Evolutionary conservation across 2,113 vertebrate genomes (phyloP).

Genomic region (Raja brachyura): DNA sequence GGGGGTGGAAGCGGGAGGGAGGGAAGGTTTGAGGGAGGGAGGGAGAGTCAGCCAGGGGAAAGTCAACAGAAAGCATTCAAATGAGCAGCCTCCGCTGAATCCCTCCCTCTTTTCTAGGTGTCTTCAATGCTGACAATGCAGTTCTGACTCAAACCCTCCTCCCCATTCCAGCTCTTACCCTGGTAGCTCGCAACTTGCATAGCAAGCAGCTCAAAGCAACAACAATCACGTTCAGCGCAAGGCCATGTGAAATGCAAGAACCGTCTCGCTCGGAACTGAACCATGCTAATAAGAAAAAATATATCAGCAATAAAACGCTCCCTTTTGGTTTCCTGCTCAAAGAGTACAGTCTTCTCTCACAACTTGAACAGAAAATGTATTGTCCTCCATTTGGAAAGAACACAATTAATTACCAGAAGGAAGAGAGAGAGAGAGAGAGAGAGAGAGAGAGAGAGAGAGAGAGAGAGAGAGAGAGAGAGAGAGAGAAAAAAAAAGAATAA

Average conservation of each 20-base stretch:
- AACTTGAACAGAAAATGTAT: conserved; percentile 20
- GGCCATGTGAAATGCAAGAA: conserved; percentile 44
- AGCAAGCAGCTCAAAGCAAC: conserved; percentile 51
- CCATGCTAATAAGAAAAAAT: conserved; percentile 32
- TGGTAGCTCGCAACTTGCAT: conserved; percentile 41
- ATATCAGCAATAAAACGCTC: conserved; percentile 26
- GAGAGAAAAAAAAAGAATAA: neutral
- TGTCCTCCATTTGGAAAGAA: neutral
- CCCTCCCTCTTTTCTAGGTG: conserved; percentile 55
- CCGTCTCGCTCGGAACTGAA: conserved; percentile 40
- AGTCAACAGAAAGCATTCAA: conserved; percentile 43
- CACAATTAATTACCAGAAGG: neutral
- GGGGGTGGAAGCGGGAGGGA: conserved; percentile 43
- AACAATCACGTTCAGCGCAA: conserved; percentile 58
- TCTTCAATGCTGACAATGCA: conserved; percentile 65
- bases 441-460: no score
- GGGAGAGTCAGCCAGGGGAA: conserved; percentile 55
- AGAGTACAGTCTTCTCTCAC: neutral
- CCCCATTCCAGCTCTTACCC: conserved; percentile 48
- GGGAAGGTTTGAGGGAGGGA: conserved; percentile 45
- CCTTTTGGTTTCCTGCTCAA: neutral
- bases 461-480: no score
- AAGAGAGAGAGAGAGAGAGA: neutral
- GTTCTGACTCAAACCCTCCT: conserved; percentile 54
- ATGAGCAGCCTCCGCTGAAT: conserved; percentile 57